Conservation (phyloP, 2,113 vertebrate species). For the Chloropsis hardwickii region DNA sequence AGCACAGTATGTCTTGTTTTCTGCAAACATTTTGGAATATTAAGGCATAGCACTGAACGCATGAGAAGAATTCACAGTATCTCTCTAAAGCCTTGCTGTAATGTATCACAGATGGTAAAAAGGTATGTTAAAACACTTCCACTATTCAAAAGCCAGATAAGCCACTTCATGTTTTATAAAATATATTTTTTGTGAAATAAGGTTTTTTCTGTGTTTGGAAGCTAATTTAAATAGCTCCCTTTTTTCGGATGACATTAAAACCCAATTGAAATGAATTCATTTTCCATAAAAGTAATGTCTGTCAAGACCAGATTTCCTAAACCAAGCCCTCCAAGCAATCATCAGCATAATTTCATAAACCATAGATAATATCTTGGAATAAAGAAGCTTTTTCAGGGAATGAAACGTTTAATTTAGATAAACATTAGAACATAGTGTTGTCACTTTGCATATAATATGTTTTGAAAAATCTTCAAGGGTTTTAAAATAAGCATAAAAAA, state of each 20-base stretch:
- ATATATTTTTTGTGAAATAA: slow-evolving; percentile 7
- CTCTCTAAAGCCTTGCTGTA: not conserved
- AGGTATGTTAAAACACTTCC: not conserved
- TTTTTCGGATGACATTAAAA: slow-evolving; percentile 53
- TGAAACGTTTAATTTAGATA: slow-evolving; percentile 39
- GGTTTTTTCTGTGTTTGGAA: slow-evolving; percentile 31
- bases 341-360: slow-evolving; percentile 31
- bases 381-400: not conserved
- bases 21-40: not conserved
- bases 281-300: slow-evolving; percentile 53
- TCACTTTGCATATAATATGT: not conserved
- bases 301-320: slow-evolving; percentile 31
- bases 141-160: not conserved
- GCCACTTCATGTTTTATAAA: not conserved
- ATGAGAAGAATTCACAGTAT: not conserved
- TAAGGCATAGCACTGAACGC: not conserved
- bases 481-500: not conserved
- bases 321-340: slow-evolving; percentile 11
- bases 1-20: not conserved
- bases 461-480: not conserved
- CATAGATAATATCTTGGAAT: not conserved
- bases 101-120: not conserved
- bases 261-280: slow-evolving; percentile 43
- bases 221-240: slow-evolving; percentile 38
- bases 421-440: slow-evolving; percentile 4